Evolutionary conservation across 1,140 invertebrate species (phyloP), one percentile per base, ranked within the genome.

Genomic region (Onthophagus taurus): DNA sequence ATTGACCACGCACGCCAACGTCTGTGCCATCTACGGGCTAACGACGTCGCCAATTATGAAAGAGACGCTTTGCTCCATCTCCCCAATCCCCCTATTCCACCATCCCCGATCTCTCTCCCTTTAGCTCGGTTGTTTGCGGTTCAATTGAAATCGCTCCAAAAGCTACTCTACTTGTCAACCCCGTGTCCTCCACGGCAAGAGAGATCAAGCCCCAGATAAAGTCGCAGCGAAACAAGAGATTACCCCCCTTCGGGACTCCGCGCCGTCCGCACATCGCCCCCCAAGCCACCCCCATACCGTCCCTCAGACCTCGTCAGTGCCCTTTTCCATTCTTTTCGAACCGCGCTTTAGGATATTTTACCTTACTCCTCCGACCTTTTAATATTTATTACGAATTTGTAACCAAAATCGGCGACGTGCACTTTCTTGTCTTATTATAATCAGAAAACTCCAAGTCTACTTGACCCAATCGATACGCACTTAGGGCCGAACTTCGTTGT

Each of bases 81-180:
- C 7, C 7, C 34, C 17, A 17, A n/a, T n/a, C 34, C 34, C 34
- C 17, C 16, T 17, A 36, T 36, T 20, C 19, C 23, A 36, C 34
- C 34, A 13, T 20, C 34, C 18, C 16, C 31, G 18, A 33, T 17
- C 45, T 24, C 19, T 45, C 34, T 38, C 9, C 13, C 34, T 21
- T 36, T 21, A 36, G 12, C 19, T n/a, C 7, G 23, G 23, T 11
- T 54, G 49, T 54, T 53, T 54, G 52, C 49, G 46, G 46, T 54
- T 54, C 52, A 49, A 51, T 54, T 54, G 52, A 54, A 54, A 53
- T 53, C 6, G 49, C 38, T 53, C 46, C 41, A 48, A 53, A 52
- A 54, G 47, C 51, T 42, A 53, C 51, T 53, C 51, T 37, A 51
- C 49, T 54, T 54, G 49, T 51, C 49, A 54, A 49, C 46, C 48